These are phyloP conservation scores for Anastrepha ludens DNA, from an alignment of 1,140 invertebrate species.

Conservation along the genomic window DNA sequence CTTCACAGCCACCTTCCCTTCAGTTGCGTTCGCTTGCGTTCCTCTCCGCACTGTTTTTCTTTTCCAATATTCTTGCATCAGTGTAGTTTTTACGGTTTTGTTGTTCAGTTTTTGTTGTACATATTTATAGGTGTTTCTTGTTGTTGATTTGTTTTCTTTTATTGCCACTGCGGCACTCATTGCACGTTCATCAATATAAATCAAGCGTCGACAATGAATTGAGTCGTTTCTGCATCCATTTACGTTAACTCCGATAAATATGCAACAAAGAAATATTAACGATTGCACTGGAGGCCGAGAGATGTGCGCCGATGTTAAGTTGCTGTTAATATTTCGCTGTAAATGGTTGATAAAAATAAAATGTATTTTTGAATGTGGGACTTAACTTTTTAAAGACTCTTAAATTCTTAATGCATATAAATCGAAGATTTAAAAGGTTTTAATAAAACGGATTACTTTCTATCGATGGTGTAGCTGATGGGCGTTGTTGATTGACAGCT, in stretches of 20 bases:
- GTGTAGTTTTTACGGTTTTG: neutral
- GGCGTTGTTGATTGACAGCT: too few species aligned
- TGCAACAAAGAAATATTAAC: slow-evolving; percentile 72
- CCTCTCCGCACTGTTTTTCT: neutral
- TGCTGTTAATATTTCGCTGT: neutral
- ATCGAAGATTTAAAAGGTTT: too few species aligned
- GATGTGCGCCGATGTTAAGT: neutral
- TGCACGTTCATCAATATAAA: slow-evolving; percentile 72
- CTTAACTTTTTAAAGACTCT: too few species aligned
- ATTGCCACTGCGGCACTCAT: slow-evolving; percentile 26
- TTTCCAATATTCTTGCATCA: neutral
- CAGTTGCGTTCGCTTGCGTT: neutral
- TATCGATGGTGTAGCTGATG: too few species aligned
- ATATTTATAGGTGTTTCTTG: neutral
- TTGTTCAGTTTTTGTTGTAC: slow-evolving; percentile 6
- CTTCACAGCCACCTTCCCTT: neutral
- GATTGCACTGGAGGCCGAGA: slow-evolving; percentile 63
- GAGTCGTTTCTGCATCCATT: slow-evolving; percentile 55
- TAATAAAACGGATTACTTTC: too few species aligned
- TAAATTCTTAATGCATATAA: too few species aligned
- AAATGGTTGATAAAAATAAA: too few species aligned
- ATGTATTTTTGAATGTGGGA: too few species aligned
- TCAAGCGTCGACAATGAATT: slow-evolving; percentile 68
- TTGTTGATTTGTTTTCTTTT: slow-evolving; percentile 32
- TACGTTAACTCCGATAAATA: slow-evolving; percentile 59